Evolutionary conservation across 2,113 vertebrate genomes (phyloP), one percentile per base, ranked within the genome.

Genomic region (Plecotus auritus): DNA sequence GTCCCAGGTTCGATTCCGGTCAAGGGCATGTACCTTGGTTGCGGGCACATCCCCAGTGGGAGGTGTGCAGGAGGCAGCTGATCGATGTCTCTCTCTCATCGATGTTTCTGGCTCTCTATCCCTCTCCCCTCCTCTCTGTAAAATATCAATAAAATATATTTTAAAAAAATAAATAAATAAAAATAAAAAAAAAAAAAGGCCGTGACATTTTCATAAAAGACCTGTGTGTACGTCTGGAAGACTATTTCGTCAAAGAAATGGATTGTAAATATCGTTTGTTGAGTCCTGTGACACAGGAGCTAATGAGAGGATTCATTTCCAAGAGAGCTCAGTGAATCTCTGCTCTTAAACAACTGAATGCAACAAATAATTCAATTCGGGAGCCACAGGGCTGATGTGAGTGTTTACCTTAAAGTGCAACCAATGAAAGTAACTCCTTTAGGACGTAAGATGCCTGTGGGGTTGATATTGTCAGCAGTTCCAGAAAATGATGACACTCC

Each of bases 401-500:
- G 13, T 66, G 56, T 87, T 89, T 80, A 91, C 42, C 20, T 64
- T 56, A 37, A 69, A 69, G 23, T 7, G 20, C 1, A 61, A 74
- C 64, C 64, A 82, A 83, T 49, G 40, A 64, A 78, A 91, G 40
- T 49, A 88, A 90, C 35, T 82, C 67, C 47, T 85, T 64, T 74
- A 37, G 61, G 32, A 88, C 4, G 47, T 74, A 92, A 92, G 91
- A 88, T 88, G 51, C 61, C 70, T 70, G 54, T 32, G 47, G 28
- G 28, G 56, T 77, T 59, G 76, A 32, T 92, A 45, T 4, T 94
- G 59, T 78, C 84, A 81, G 61, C 74, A 96, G 76, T 95, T 92
- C 67, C 96, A 92, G 88, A 90, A 95, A 93, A 93, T 64, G 84
- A 82, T 45, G 87, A 94, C 30, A 69, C n/a, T 80, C 49, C 95